Base-by-base conservation (phyloP, 1,140 invertebrate species). In the Ceratina calcarata region DNA sequence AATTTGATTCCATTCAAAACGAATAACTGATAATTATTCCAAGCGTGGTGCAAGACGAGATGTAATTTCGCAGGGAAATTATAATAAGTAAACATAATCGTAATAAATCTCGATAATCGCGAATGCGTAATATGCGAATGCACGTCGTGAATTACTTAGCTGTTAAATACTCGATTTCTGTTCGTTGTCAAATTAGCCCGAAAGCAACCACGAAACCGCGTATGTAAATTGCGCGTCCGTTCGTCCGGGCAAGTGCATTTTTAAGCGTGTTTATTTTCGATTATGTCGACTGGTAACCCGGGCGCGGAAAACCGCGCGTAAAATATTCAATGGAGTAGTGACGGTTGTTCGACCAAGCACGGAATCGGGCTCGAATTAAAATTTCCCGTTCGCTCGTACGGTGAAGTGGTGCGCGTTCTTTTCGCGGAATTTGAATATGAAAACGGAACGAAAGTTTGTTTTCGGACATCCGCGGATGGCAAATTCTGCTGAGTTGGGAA, bases 401-500 rank as follows among this genome's bases (percentile, higher is more conserved):
- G 20, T 51, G 24, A 8, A 8, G 18, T n/a, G 2, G 49, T 13
- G 49, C 16, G 12, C 22, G 20, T 68, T 27, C 22, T 27, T 53
- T 49, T n/a, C 15, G 13, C 22, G 49, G 49, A 27, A 68, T 53
- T 16, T 27, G 24, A 45, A 51, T 24, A 22, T 24, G 53, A 22
- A 20, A 68, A 27, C 66, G 66, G 53, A 49, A 24, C 22, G n/a
- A 53, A 68, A 68, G 66, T 68, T 68, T 68, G 66, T 68, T 68
- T 68, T 53, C 49, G 12, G 22, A 53, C 22, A 10, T 53, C 66
- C 27, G 66, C 66, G 53, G 66, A 68, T 53, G 66, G 45, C 53
- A 20, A 22, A 24, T 53, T 16, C 49, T 68, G 22, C 22, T 24
- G 66, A 68, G 45, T 68, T 53, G 66, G 10, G 49, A 68, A 27